Conservation (phyloP, 2,888 invertebrate species). For the Chironomus riparius region DNA sequence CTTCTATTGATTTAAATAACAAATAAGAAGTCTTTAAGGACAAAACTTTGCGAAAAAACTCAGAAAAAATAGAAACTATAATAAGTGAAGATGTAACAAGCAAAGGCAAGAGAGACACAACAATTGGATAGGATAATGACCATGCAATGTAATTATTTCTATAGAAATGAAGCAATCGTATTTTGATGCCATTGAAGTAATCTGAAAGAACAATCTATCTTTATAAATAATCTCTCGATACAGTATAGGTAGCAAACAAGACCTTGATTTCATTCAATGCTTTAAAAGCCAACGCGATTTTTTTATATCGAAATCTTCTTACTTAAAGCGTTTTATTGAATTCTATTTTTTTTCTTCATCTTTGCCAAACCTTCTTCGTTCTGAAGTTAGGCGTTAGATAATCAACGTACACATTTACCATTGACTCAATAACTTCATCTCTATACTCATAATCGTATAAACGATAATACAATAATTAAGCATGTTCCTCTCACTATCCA, state of each 20-base stretch:
- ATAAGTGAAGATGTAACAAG: background rate
- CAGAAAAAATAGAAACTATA: too few species aligned
- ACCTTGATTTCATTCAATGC: constrained; percentile 20
- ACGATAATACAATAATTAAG: background rate
- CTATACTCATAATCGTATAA: background rate
- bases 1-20: too few species aligned
- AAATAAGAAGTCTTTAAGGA: too few species aligned
- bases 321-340: background rate
- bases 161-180: background rate
- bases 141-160: background rate
- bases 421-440: background rate
- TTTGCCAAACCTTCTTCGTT: background rate
- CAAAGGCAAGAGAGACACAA: background rate
- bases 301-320: too few species aligned
- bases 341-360: background rate
- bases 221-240: background rate
- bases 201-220: background rate
- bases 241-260: background rate
- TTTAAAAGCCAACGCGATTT: constrained; percentile 5
- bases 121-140: background rate
- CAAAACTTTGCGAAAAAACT: too few species aligned
- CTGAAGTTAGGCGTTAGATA: background rate
- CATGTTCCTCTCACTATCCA: background rate
- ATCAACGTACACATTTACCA: background rate
- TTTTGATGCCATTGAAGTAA: background rate